Conservation (phyloP, 1,140 invertebrate species). For the Araneus ventricosus region DNA sequence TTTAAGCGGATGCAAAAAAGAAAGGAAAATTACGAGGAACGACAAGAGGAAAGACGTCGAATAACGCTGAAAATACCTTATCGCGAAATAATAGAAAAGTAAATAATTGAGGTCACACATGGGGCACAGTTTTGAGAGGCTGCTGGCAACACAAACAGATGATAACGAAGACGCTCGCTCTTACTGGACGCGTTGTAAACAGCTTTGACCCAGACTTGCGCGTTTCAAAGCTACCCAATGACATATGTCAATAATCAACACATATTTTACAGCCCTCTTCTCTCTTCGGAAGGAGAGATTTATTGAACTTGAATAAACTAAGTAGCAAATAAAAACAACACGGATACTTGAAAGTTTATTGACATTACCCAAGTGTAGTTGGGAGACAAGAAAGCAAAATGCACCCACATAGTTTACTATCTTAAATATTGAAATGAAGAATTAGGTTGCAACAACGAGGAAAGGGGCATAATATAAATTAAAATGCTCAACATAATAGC, state of each 20-base stretch:
- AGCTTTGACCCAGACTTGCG: background rate
- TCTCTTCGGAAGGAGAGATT: background rate
- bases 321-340: background rate
- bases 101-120: conserved; percentile 6
- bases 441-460: no score
- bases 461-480: no score
- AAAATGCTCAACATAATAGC: no score
- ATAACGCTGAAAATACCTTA: conserved; percentile 14
- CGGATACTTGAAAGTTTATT: no score
- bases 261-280: background rate
- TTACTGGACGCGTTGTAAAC: background rate
- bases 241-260: background rate
- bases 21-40: background rate
- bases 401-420: no score
- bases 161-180: background rate
- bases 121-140: background rate
- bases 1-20: background rate
- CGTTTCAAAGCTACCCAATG: background rate
- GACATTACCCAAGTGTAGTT: background rate
- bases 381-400: background rate
- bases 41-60: no score
- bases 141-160: background rate
- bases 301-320: background rate
- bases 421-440: no score
- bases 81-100: background rate